Evolutionary conservation across 2,797 vertebrate genomes (phyloP).

Genomic region (Pangasius djambal): DNA sequence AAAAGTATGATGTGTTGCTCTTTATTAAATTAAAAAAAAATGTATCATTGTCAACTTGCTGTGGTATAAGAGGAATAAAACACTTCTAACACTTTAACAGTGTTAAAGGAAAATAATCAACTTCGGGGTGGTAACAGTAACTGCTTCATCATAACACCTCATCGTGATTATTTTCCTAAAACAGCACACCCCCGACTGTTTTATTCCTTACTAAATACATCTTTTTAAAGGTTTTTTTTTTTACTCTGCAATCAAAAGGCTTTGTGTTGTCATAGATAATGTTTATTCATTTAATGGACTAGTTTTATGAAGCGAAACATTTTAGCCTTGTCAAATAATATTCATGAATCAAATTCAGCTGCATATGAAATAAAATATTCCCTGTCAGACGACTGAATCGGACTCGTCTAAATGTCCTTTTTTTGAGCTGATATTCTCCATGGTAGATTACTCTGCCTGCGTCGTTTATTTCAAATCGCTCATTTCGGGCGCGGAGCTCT

Average conservation of each 20-base stretch:
- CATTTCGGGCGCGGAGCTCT: not conserved
- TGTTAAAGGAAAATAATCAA: not conserved
- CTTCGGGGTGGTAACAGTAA: not conserved
- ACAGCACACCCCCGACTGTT: not conserved
- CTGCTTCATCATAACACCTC: not conserved
- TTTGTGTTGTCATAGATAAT: not conserved
- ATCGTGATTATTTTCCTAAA: not conserved
- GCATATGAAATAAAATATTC: not conserved
- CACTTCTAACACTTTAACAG: not conserved
- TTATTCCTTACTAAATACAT: not conserved
- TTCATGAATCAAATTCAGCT: not conserved
- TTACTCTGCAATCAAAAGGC: not conserved
- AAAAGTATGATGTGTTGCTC: not conserved
- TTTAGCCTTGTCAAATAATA: not conserved
- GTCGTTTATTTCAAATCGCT: constrained; percentile 4
- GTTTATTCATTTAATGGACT: not conserved
- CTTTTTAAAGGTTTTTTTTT: too few relatives aligned
- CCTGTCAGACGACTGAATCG: not conserved
- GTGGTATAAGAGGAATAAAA: not conserved
- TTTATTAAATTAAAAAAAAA: not conserved
- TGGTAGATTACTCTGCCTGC: not conserved
- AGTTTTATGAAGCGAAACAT: not conserved
- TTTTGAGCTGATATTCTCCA: not conserved
- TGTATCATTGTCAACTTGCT: not conserved
- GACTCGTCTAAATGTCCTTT: not conserved